A percentile compares a stretch with the other conserved stretches of the same genome.
These are phyloP conservation scores for Crotalus viridis DNA, from an alignment of 2,113 vertebrate species.

Conservation along the genomic window DNA sequence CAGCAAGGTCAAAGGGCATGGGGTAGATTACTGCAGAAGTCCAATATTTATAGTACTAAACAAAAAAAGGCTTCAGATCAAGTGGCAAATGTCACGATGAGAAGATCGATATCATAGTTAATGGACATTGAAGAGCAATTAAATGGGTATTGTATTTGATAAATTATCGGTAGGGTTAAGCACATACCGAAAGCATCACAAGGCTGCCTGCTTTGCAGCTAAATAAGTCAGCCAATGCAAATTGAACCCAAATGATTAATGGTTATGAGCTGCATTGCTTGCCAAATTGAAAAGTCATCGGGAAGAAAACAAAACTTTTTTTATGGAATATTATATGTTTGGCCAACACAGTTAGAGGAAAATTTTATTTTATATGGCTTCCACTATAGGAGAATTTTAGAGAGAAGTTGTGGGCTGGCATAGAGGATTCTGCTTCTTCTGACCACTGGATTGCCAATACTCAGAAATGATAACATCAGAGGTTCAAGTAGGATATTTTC, in stretches of 20 bases:
- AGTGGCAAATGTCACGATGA: conserved; percentile 5
- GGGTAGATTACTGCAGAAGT: not conserved
- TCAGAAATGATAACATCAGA: not conserved
- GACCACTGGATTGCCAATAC: not conserved
- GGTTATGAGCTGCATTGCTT: conserved; percentile 26
- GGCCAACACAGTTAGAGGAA: not conserved
- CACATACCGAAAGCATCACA: not conserved
- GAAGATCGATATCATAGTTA: conserved; percentile 51
- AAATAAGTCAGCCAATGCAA: conserved; percentile 26
- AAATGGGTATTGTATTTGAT: conserved; percentile 54
- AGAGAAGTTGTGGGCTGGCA: not conserved
- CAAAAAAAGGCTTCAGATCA: not conserved
- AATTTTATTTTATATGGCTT: rapidly evolving
- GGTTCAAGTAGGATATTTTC: not conserved
- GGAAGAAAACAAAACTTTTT: conserved; percentile 19
- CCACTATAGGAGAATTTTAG: not conserved
- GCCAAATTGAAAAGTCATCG: conserved; percentile 25
- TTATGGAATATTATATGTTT: not conserved
- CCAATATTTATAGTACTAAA: conserved; percentile 2
- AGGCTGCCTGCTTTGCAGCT: not conserved
- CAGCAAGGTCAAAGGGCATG: rapidly evolving
- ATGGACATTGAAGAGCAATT: conserved; percentile 47
- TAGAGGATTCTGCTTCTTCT: not conserved
- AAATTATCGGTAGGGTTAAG: conserved; percentile 55
- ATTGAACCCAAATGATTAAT: conserved; percentile 41